Conservation (phyloP, 92 coral and sea anemone genomes). For the Phenganax marumi region DNA sequence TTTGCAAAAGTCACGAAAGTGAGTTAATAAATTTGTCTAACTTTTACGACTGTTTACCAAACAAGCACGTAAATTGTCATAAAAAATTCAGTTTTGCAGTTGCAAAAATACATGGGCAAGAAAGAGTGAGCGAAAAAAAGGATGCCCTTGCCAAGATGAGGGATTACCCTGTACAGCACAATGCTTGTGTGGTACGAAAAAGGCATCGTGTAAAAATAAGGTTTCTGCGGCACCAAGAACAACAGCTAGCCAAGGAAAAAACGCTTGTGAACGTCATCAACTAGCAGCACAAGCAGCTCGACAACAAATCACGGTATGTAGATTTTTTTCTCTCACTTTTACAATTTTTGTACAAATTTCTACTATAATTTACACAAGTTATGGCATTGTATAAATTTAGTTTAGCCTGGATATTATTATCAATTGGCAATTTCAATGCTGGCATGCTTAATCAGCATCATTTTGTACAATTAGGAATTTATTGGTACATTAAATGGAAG, state of each 20-base stretch:
- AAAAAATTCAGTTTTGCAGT: too few species aligned
- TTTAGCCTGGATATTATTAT: not conserved
- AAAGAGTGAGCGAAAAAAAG: too few species aligned
- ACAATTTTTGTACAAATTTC: not conserved
- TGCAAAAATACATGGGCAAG: too few species aligned
- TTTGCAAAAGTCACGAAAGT: too few species aligned
- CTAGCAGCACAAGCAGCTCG: not conserved
- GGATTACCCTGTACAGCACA: too few species aligned
- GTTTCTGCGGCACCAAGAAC: not conserved
- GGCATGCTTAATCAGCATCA: not conserved
- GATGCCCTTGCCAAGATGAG: too few species aligned
- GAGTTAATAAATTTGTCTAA: too few species aligned
- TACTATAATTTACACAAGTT: too few species aligned
- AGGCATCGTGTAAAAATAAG: too few species aligned
- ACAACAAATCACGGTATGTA: not conserved
- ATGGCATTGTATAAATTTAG: not conserved
- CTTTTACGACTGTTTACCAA: too few species aligned
- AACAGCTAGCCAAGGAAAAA: not conserved
- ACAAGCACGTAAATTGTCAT: too few species aligned
- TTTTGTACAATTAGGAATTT: slow-evolving; percentile 15
- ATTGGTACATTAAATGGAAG: not conserved
- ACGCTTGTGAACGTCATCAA: slow-evolving; percentile 20
- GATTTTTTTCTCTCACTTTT: not conserved
- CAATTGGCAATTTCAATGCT: not conserved
- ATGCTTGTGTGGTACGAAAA: too few species aligned